Evolutionary conservation across 2,888 invertebrate genomes (phyloP).

Genomic region (Pristionchus exspectatus): DNA sequence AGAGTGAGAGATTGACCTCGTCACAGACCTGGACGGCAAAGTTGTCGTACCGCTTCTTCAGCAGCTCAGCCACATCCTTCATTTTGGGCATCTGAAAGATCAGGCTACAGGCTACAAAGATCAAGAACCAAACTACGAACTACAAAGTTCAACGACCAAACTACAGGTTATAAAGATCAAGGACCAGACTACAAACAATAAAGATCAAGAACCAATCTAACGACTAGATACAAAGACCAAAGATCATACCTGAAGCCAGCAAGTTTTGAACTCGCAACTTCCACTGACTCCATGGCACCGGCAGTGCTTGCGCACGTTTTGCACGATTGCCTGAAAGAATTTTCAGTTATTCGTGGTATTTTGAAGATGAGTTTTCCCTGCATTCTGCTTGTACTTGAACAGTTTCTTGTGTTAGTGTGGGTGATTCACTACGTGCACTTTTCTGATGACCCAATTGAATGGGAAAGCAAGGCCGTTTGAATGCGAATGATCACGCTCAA

Average conservation of each 20-base stretch:
- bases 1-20: not conserved
- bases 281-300: conserved; percentile 84
- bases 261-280: conserved; percentile 83
- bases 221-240: not conserved
- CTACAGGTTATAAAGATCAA: not conserved
- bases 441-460: not conserved
- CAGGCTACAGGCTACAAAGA: no score
- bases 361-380: not conserved
- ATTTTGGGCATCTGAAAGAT: conserved; percentile 81
- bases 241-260: conserved; percentile 81
- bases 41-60: conserved; percentile 82
- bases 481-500: not conserved
- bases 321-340: conserved; percentile 68
- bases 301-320: conserved; percentile 82
- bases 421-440: not conserved
- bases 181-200: not conserved
- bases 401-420: not conserved
- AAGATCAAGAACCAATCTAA: not conserved
- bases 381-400: not conserved
- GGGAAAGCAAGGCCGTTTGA: not conserved
- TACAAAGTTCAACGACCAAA: not conserved
- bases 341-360: not conserved
- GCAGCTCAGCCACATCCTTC: conserved; percentile 81
- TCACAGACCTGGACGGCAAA: conserved; percentile 81
- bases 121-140: not conserved